A percentile compares a stretch with the other conserved stretches of the same genome.
These are phyloP conservation scores for Nesidiocoris tenuis DNA, from an alignment of 2,888 invertebrate genomes.

Conservation along the genomic window DNA sequence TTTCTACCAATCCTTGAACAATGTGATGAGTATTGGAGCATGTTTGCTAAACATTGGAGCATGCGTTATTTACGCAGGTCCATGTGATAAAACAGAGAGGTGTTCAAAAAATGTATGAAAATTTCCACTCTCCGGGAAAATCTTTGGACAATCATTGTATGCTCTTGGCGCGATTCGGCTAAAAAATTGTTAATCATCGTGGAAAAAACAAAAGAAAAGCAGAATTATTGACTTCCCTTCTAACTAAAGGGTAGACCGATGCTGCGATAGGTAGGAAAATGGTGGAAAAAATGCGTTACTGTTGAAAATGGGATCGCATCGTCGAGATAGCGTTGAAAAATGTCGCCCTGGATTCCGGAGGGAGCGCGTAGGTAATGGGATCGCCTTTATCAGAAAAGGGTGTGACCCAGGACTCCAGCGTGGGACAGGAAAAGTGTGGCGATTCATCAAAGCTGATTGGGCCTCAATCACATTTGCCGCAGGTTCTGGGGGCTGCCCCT, in stretches of 20 bases:
- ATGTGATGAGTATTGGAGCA: too few species aligned
- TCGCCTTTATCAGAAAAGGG: neutral
- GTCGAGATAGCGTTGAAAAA: neutral
- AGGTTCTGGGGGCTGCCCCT: neutral
- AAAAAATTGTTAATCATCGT: too few species aligned
- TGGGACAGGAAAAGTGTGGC: neutral
- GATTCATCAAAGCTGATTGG: neutral
- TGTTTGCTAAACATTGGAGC: too few species aligned
- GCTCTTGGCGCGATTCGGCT: too few species aligned
- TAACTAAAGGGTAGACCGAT: neutral
- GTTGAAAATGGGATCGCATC: neutral
- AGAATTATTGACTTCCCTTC: neutral
- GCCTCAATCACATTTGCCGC: neutral
- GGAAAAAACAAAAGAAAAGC: too few species aligned
- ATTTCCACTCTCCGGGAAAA: too few species aligned
- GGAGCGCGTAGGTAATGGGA: neutral
- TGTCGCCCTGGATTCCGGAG: neutral
- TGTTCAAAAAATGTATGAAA: too few species aligned
- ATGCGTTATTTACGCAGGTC: too few species aligned
- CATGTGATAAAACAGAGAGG: too few species aligned
- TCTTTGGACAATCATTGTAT: too few species aligned
- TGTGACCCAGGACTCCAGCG: neutral
- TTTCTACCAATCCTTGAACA: too few species aligned
- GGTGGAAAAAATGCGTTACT: neutral
- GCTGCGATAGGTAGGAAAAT: too few species aligned